These are phyloP conservation scores for Cryptophagus acutangulus DNA, from an alignment of 2,888 invertebrate genomes.

Conservation along the genomic window DNA sequence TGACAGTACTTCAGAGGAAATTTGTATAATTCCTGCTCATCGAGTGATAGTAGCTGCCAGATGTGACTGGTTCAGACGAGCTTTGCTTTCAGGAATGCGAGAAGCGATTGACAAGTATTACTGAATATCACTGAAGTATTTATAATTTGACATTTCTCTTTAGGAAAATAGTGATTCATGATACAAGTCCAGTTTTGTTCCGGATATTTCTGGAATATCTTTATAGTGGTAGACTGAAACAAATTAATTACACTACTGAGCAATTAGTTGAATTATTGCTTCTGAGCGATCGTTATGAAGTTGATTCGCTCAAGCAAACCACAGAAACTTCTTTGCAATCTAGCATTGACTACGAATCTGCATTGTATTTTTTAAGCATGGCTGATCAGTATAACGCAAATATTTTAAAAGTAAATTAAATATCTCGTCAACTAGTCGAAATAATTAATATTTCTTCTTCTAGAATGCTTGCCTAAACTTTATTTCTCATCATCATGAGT, in stretches of 20 bases:
- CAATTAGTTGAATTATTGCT: constrained; percentile 62
- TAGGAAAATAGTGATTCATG: constrained; percentile 63
- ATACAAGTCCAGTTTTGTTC: constrained; percentile 60
- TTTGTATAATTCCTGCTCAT: constrained; percentile 53
- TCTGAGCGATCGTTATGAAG: constrained; percentile 58
- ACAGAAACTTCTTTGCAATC: constrained; percentile 59
- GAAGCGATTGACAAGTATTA: constrained; percentile 62
- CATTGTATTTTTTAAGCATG: constrained; percentile 59
- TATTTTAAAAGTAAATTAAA: constrained; percentile 49
- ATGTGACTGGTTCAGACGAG: constrained; percentile 66
- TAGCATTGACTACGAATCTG: constrained; percentile 60
- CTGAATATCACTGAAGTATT: constrained; percentile 1
- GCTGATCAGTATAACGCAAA: constrained; percentile 63
- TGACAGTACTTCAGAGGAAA: constrained; percentile 23
- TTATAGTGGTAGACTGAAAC: constrained; percentile 58
- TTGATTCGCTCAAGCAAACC: constrained; percentile 58
- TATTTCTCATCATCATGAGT: constrained; percentile 52
- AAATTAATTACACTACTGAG: constrained; percentile 45
- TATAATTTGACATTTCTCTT: neutral
- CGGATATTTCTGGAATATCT: constrained; percentile 59
- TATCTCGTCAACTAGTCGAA: constrained; percentile 2
- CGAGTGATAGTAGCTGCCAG: constrained; percentile 62
- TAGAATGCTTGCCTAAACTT: constrained; percentile 53
- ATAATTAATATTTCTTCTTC: constrained; percentile 22
- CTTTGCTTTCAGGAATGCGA: constrained; percentile 64